Evolutionary conservation across 2,113 vertebrate genomes (phyloP).

Genomic region (Noctilio leporinus): DNA sequence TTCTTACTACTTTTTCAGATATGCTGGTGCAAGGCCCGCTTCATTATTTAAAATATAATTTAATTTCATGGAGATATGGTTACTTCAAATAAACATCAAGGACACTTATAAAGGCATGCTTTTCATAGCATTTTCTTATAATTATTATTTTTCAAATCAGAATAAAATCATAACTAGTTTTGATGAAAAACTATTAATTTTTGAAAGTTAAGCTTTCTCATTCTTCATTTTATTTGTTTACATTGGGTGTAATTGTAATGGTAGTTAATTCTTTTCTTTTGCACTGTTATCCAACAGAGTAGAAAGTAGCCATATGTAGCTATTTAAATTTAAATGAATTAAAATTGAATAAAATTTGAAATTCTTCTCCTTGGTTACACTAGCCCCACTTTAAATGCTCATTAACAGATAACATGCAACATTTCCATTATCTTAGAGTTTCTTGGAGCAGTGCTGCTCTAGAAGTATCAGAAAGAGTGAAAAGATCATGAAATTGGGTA

Average conservation of each 20-base stretch:
- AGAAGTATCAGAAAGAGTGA: background rate
- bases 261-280: background rate
- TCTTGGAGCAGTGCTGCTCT: background rate
- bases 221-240: background rate
- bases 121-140: conserved; percentile 2
- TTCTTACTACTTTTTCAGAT: background rate
- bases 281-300: background rate
- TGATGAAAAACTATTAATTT: background rate
- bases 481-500: background rate
- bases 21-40: background rate
- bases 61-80: background rate
- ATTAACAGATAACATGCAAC: background rate
- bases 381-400: background rate
- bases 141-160: background rate
- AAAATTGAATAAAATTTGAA: conserved; percentile 32
- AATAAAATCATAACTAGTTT: background rate
- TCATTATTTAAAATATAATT: background rate
- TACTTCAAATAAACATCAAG: background rate
- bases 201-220: background rate
- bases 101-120: background rate
- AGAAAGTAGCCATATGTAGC: background rate
- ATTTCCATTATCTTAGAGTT: background rate
- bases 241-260: background rate
- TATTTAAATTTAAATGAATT: conserved; percentile 27
- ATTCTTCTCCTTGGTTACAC: background rate